These are phyloP conservation scores for Coccyzus lansbergi DNA, from an alignment of 2,797 vertebrate genomes.

Conservation along the genomic window DNA sequence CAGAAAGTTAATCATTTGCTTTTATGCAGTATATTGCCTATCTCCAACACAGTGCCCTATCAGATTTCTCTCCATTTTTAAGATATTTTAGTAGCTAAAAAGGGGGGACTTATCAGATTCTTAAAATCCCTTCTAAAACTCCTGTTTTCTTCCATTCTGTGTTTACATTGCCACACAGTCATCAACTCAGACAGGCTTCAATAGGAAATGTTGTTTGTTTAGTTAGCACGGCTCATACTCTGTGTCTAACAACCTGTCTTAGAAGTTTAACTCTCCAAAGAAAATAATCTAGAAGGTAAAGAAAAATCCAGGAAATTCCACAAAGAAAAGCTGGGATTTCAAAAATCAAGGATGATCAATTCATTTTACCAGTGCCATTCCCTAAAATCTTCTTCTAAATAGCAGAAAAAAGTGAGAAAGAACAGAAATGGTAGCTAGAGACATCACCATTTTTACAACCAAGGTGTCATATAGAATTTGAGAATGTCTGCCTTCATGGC, in stretches of 20 bases:
- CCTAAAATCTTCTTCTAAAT: neutral
- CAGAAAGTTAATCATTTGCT: slow-evolving; percentile 18
- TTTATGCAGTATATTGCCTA: neutral
- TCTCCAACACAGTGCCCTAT: neutral
- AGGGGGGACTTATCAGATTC: neutral
- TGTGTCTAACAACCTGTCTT: neutral
- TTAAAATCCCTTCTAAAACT: neutral
- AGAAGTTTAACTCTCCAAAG: neutral
- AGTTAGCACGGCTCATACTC: neutral
- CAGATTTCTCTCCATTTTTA: neutral
- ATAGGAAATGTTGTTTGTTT: neutral
- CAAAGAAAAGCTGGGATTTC: neutral
- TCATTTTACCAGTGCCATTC: neutral
- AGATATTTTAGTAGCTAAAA: neutral
- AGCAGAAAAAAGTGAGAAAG: neutral
- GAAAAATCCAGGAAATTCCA: neutral
- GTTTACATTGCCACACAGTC: neutral
- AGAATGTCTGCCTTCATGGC: neutral
- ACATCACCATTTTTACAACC: neutral
- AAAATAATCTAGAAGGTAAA: neutral
- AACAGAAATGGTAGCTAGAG: neutral
- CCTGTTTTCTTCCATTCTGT: neutral
- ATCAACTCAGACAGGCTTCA: neutral
- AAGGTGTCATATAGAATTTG: neutral
- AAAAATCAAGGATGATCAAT: neutral